Percentiles rank a stretch among this genome's conserved stretches.
phyloP scores from a whole-genome alignment of 1,140 invertebrate genomes.

The Meloidogyne exigua region DNA sequence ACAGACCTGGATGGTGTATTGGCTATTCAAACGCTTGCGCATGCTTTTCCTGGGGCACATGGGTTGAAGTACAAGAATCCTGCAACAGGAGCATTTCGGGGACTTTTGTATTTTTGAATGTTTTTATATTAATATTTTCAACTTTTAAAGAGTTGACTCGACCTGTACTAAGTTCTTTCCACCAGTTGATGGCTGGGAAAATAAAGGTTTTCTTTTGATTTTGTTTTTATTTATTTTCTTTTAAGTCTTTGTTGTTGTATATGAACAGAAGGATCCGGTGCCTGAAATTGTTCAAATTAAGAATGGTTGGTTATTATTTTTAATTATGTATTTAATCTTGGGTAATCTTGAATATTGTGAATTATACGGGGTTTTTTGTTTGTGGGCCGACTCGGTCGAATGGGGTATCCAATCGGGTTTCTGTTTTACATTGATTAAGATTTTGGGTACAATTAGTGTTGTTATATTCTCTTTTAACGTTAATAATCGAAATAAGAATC shows the following conservation, averaged over 20 bases:
- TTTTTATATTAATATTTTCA: not conserved
- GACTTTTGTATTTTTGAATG: conserved; percentile 74
- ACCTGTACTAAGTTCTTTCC: conserved; percentile 47
- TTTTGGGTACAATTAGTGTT: no score
- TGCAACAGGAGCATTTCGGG: conserved; percentile 79
- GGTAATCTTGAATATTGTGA: no score
- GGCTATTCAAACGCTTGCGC: conserved; percentile 80
- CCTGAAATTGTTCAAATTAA: conserved; percentile 3
- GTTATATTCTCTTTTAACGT: no score
- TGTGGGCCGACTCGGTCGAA: no score
- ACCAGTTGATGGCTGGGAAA: conserved; percentile 52
- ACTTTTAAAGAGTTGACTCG: conserved; percentile 49
- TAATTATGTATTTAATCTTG: no score
- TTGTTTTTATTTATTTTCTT: not conserved
- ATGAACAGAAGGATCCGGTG: conserved; percentile 4
- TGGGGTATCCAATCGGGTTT: no score
- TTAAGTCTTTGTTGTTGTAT: conserved; percentile 26
- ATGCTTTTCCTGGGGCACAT: conserved; percentile 87
- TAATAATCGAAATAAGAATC: no score
- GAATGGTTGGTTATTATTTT: conserved; percentile 6
- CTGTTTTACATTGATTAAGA: no score
- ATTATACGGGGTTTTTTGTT: no score
- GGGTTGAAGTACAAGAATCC: conserved; percentile 87
- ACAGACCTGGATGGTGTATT: conserved; percentile 73
- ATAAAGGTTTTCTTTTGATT: conserved; percentile 51